A percentile compares a stretch with the other conserved stretches of the same genome.
phyloP scores from a whole-genome alignment of 2,888 invertebrate genomes.

The Pteria penguin region DNA sequence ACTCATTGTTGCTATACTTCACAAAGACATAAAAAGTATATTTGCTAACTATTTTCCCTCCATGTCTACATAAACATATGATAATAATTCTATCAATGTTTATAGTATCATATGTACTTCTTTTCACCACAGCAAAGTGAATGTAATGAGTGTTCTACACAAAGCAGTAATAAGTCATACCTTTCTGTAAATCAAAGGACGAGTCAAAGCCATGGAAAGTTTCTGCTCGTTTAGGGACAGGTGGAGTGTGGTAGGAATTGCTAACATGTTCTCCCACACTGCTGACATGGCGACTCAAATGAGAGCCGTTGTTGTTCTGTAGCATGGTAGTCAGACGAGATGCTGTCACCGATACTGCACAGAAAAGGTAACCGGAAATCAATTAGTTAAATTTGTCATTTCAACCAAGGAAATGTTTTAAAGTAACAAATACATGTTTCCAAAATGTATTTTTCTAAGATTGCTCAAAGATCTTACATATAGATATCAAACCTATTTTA shows the following conservation, averaged over 20 bases:
- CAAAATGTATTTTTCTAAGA: no score
- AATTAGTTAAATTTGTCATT: no score
- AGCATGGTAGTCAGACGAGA: conserved; percentile 76
- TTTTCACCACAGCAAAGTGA: background rate
- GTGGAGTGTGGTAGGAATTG: conserved; percentile 89
- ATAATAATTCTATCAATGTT: conserved; percentile 26
- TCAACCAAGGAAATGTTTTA: no score
- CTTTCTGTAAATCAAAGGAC: conserved; percentile 59
- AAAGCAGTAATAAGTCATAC: no score
- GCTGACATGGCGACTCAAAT: conserved; percentile 93
- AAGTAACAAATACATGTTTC: no score
- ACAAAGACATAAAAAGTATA: no score
- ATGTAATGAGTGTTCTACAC: background rate
- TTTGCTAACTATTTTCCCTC: no score
- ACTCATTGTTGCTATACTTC: no score
- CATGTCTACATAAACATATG: conserved; percentile 42
- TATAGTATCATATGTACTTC: background rate
- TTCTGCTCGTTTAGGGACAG: conserved; percentile 94
- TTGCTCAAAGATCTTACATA: no score
- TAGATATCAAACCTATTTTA: no score
- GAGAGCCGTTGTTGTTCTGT: conserved; percentile 83
- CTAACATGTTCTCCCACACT: conserved; percentile 96
- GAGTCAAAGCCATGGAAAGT: conserved; percentile 96
- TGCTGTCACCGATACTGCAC: conserved; percentile 63
- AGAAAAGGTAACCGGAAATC: no score